Conservation (phyloP, 30 jellyfish, hydroid and myxozoan species). For the Sanderia malayensis region DNA sequence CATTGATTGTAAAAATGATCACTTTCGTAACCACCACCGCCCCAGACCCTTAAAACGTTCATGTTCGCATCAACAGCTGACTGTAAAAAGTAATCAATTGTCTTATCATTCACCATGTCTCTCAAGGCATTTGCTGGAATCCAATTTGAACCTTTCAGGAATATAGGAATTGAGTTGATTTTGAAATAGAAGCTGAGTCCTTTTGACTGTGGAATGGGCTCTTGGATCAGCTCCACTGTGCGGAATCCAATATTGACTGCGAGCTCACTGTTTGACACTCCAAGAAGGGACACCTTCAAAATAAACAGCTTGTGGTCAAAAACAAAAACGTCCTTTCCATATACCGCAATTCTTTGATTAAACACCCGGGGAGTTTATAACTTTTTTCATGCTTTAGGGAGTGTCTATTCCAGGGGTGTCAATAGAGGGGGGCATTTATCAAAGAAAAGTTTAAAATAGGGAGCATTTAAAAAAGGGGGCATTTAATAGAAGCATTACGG, state of each 20-base stretch:
- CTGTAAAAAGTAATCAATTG: slow-evolving; percentile 26
- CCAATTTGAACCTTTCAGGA: slow-evolving; percentile 94
- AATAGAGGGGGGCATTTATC: too few relatives aligned
- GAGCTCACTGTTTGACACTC: too few relatives aligned
- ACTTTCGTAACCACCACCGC: slow-evolving; percentile 88
- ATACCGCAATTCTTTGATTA: too few relatives aligned
- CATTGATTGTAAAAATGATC: slow-evolving; percentile 72
- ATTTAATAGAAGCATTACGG: too few relatives aligned
- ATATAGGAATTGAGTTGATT: slow-evolving; percentile 58
- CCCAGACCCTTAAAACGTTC: slow-evolving; percentile 95
- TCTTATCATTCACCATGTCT: slow-evolving; percentile 56
- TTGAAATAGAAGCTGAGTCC: slow-evolving; percentile 88
- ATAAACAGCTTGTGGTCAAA: too few relatives aligned
- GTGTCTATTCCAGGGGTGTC: too few relatives aligned
- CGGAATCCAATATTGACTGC: slow-evolving; percentile 70
- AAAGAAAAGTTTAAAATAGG: too few relatives aligned
- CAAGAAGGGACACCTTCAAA: too few relatives aligned
- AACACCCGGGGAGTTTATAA: too few relatives aligned
- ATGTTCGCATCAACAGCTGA: slow-evolving; percentile 74
- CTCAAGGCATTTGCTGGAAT: slow-evolving; percentile 83
- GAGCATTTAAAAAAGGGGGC: too few relatives aligned
- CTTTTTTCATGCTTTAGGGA: too few relatives aligned
- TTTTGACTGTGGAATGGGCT: slow-evolving; percentile 62
- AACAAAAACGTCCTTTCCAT: too few relatives aligned
- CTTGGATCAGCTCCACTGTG: slow-evolving; percentile 85